phyloP scores from a whole-genome alignment of 2,888 invertebrate species.

The Kryphioiulus occultus region DNA sequence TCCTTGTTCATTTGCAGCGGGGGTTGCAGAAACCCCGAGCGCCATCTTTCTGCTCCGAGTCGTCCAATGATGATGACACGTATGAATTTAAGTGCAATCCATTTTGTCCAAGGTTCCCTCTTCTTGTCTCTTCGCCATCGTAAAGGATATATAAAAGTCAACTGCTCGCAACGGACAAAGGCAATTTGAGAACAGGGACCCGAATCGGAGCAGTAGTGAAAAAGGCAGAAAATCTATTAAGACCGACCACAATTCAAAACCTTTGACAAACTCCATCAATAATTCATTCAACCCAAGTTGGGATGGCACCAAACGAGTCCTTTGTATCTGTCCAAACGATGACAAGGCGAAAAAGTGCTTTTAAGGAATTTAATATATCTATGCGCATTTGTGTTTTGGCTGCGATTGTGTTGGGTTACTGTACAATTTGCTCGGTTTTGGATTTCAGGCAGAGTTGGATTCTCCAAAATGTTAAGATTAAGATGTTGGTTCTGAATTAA shows the following conservation, averaged over 20 bases:
- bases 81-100: constrained; percentile 23
- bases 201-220: neutral
- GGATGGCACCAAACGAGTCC: neutral
- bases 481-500: too few relatives aligned
- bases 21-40: neutral
- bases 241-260: constrained; percentile 23
- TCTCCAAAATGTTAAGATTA: too few relatives aligned
- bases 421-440: neutral
- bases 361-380: neutral
- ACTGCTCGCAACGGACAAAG: constrained; percentile 15
- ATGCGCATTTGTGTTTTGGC: neutral
- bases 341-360: neutral
- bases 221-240: constrained; percentile 23
- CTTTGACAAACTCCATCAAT: constrained; percentile 23
- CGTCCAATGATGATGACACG: constrained; percentile 1
- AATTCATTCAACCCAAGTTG: constrained; percentile 10
- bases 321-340: neutral
- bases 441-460: neutral
- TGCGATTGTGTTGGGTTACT: neutral
- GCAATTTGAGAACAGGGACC: neutral
- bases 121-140: constrained; percentile 17
- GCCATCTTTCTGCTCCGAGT: constrained; percentile 1
- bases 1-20: neutral
- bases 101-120: constrained; percentile 23
- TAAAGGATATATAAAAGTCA: constrained; percentile 12